Evolutionary conservation across 2,797 vertebrate species (phyloP), one percentile per base, ranked within the genome.

Genomic region (Babyrousa celebensis): DNA sequence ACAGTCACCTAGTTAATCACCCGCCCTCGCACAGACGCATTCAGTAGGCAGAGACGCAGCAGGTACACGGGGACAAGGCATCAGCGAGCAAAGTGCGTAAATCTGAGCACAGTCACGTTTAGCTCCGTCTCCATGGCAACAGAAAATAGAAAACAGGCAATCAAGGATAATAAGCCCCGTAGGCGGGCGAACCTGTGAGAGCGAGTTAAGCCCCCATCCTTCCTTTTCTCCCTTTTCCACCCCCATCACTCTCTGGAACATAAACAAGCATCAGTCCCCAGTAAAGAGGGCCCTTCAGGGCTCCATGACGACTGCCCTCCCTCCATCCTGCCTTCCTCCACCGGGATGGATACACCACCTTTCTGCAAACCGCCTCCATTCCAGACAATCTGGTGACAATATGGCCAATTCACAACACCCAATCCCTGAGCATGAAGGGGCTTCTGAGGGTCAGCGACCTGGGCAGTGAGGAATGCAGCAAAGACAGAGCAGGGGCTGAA

Each of bases 121-220:
- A 56, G 18, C 83, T 92, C 95, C 14, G 58, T 97, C 83, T 84
- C 97, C 97, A 96, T 96, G 96, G 97, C 94, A 96, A 97, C 92
- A 54, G 95, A 88, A 92, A 97, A 96, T 80, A 80, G 97, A 95
- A 97, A 96, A 96, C 97, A 97, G 91, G 95, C 96, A 97, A 96
- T 98, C 96, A 95, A 40, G 92, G 94, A 97, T 97, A 98, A 97
- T 97, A 92, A 97, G 97, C 96, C 94, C 96, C 56, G 95, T 97
- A 96, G 96, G 97, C 95, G 95, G 96, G 74, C 25, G 60, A 88
- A 91, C 94, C 96, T 74, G 78, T 12, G 36, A 92, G 96, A 96
- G 90, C 96, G 80, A 90, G 95, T 85, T 90, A 96, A 96, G 96
- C 90, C 90, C 87, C 78, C 85, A 90, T 92, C 83, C 95, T 95